Evolutionary conservation across 2,113 vertebrate genomes (phyloP), one percentile per base, ranked within the genome.

Genomic region (Ochotona curzoniae): DNA sequence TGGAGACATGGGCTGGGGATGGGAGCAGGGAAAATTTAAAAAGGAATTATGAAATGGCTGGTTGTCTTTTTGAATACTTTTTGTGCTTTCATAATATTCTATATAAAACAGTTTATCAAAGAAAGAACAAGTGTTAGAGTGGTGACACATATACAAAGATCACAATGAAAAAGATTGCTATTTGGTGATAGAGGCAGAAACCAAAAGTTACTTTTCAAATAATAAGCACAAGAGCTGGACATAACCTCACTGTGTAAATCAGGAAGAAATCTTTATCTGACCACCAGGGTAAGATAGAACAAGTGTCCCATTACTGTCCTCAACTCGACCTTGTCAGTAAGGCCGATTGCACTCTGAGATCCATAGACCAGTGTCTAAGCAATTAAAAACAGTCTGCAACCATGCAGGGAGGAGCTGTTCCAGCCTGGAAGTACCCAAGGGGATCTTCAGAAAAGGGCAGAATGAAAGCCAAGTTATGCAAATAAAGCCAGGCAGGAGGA

Each of bases 401-500:
- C 64, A 32, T 93, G 83, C 14, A 20, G 60, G 67, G 57, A 84
- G 70, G 87, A 70, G 28, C 69, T 7, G 25, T 74, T 87, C 21
- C 75, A 91, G 61, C 26, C 57, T 69, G 84, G 63, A 76, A 93
- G 87, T 85, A 73, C 88, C 23, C 44, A 2, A 88, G 82, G 66
- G 87, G 78, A 95, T 90, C 88, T 97, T 92, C 54, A 76, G 93
- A 96, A 96, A 96, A 96, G 93, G 94, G 95, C 94, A 96, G 82
- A 91, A 80, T 54, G 84, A 96, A 96, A 90, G 95, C 74, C 63
- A 89, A 95, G 60, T 67, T 94, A 93, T 93, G 85, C 91, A 97
- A 94, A 96, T 88, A 85, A 49, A 92, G 61, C 61, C 90, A 92
- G 92, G 83, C 87, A 87, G 83, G 49, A 78, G 85, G 35, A 85